A percentile compares a stretch with the other conserved stretches of the same genome.
Conservation (phyloP, 2,113 vertebrate genomes). For the Thymallus thymallus region DNA sequence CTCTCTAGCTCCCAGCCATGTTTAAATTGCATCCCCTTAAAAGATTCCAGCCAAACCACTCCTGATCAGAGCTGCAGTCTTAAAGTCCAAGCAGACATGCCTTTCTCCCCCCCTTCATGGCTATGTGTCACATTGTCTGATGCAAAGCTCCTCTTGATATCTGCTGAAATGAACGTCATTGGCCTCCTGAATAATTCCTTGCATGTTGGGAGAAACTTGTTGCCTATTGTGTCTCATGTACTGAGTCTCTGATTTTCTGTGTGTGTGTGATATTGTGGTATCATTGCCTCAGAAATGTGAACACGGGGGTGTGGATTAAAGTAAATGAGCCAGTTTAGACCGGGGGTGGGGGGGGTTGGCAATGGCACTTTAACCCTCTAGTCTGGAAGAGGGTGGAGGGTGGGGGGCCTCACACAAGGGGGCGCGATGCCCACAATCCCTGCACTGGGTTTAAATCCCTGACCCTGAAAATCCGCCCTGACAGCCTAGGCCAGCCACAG, state of each 20-base stretch:
- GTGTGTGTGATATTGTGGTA: not conserved
- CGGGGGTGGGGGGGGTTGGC: not conserved
- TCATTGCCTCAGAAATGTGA: not conserved
- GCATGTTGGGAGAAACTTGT: conserved; percentile 69
- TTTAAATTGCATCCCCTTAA: conserved; percentile 41
- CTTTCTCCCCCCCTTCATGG: not conserved
- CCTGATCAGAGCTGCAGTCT: conserved; percentile 11
- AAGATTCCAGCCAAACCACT: conserved; percentile 6
- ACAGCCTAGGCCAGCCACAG: conserved; percentile 20
- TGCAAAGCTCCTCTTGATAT: not conserved
- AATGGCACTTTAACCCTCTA: conserved; percentile 9
- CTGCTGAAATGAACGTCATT: not conserved
- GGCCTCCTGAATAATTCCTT: conserved; percentile 16
- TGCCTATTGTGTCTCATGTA: conserved; percentile 59
- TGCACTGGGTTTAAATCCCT: conserved; percentile 2
- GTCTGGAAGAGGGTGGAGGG: not conserved
- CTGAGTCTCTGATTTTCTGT: not conserved
- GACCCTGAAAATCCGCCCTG: conserved; percentile 18
- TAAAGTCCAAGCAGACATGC: not conserved
- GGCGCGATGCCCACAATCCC: not conserved
- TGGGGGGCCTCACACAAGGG: too few species aligned
- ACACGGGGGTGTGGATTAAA: not conserved
- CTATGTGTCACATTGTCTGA: conserved; percentile 3
- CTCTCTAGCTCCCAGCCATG: conserved; percentile 28
- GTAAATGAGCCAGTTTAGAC: conserved; percentile 1